These are phyloP conservation scores for Rosalia funebris DNA, from an alignment of 2,888 invertebrate genomes.

Conservation along the genomic window DNA sequence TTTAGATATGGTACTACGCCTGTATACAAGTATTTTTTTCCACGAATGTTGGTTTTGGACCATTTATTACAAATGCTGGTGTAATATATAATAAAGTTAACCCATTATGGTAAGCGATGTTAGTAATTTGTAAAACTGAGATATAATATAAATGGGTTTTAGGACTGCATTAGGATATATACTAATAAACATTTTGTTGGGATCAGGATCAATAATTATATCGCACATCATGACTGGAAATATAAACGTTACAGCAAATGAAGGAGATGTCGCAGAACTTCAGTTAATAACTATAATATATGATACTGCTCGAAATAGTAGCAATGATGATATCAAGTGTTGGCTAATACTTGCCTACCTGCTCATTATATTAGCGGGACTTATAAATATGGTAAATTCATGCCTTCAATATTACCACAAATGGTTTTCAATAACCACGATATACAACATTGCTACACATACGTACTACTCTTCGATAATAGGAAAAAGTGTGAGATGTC, in stretches of 20 bases:
- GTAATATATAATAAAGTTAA: slow-evolving; percentile 72
- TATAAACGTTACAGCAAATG: slow-evolving; percentile 48
- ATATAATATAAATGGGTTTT: no score
- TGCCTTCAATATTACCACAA: no score
- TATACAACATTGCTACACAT: no score
- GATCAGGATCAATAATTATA: slow-evolving; percentile 69
- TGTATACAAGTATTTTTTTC: slow-evolving; percentile 73
- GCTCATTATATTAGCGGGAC: slow-evolving; percentile 69
- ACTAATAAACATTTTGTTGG: slow-evolving; percentile 68
- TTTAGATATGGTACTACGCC: slow-evolving; percentile 72
- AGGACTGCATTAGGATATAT: slow-evolving; percentile 72
- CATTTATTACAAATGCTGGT: slow-evolving; percentile 72
- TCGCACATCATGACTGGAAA: slow-evolving; percentile 66
- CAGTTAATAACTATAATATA: slow-evolving; percentile 71
- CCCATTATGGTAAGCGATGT: slow-evolving; percentile 70
- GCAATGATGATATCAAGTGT: slow-evolving; percentile 52
- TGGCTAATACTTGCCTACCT: slow-evolving; percentile 71
- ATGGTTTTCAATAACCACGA: no score
- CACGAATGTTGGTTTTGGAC: slow-evolving; percentile 72
- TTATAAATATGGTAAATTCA: slow-evolving; percentile 72
- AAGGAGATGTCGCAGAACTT: slow-evolving; percentile 68
- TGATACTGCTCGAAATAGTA: slow-evolving; percentile 65
- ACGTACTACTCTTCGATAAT: no score
- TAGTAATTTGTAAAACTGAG: no score
- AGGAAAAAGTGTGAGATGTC: no score